phyloP scores from a whole-genome alignment of 1,140 invertebrate genomes.

The Drosophila neocordata region DNA sequence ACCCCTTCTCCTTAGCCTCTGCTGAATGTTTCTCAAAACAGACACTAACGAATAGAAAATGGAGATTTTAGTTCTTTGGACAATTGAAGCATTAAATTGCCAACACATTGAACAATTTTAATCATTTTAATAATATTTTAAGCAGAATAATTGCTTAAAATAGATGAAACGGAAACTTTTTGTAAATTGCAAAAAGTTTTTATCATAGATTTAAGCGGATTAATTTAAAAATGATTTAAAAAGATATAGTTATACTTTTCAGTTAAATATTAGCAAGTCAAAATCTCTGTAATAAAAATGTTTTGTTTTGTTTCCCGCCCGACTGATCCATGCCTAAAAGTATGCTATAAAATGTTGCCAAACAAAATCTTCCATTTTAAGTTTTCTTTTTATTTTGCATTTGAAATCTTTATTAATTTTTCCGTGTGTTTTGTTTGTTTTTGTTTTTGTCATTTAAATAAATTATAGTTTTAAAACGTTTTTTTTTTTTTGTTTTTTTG shows the following conservation, averaged over 20 bases:
- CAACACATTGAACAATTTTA: constrained; percentile 13
- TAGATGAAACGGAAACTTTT: background rate
- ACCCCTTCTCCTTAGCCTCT: background rate
- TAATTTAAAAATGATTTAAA: background rate
- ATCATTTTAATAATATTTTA: background rate
- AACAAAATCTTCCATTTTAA: background rate
- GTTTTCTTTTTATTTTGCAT: constrained; percentile 59
- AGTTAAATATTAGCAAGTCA: too few relatives aligned
- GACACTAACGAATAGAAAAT: background rate
- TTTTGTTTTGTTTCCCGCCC: too few relatives aligned
- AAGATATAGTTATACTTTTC: too few relatives aligned
- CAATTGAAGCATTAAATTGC: constrained; percentile 47
- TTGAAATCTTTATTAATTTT: constrained; percentile 76
- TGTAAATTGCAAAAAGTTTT: background rate
- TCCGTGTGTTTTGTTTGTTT: constrained; percentile 24
- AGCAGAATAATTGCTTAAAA: background rate
- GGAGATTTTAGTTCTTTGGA: constrained; percentile 3
- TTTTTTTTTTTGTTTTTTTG: constrained; percentile 15
- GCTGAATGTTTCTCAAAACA: background rate
- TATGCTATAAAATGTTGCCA: background rate
- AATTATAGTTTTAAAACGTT: constrained; percentile 62
- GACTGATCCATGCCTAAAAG: too few relatives aligned
- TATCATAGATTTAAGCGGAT: background rate
- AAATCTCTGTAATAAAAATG: too few relatives aligned
- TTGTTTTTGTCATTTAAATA: constrained; percentile 43